phyloP scores from a whole-genome alignment of 2,888 invertebrate genomes.

The Mesopsocus fuscifrons region DNA sequence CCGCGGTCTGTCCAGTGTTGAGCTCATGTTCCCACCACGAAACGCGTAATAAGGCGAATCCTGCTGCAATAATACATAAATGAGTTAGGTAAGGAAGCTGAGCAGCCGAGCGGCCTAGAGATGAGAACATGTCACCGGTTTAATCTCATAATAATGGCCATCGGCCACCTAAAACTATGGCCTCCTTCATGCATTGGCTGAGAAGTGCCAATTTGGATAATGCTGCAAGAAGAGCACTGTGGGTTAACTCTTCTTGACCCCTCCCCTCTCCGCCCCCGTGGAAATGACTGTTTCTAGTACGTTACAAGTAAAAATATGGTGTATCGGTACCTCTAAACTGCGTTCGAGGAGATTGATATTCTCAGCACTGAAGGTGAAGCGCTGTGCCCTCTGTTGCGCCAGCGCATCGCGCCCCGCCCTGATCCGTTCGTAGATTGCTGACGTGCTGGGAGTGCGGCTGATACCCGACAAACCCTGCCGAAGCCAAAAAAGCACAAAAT shows the following conservation, averaged over 20 bases:
- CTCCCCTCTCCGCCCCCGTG: too few species aligned
- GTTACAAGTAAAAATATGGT: too few species aligned
- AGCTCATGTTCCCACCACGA: background rate
- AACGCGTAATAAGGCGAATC: slow-evolving; percentile 5
- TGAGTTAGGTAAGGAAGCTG: background rate
- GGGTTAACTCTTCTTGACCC: too few species aligned
- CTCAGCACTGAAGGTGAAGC: slow-evolving; percentile 79
- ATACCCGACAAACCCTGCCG: background rate
- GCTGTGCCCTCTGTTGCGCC: slow-evolving; percentile 46
- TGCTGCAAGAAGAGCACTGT: too few species aligned
- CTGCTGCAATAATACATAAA: background rate
- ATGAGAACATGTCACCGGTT: too few species aligned
- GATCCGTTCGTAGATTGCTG: slow-evolving; percentile 81
- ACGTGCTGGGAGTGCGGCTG: slow-evolving; percentile 43
- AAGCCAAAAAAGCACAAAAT: too few species aligned
- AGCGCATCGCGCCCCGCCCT: slow-evolving; percentile 54
- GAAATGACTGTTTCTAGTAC: too few species aligned
- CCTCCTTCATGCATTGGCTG: too few species aligned
- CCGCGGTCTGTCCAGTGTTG: slow-evolving; percentile 6
- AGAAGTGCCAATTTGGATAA: too few species aligned
- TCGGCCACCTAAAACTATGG: too few species aligned
- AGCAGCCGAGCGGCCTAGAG: too few species aligned
- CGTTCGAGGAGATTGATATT: slow-evolving; percentile 41
- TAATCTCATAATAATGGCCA: too few species aligned
- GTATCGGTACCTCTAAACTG: slow-evolving; percentile 38